phyloP scores from a whole-genome alignment of 2,797 vertebrate species.

The Leptodactylus fallax region DNA sequence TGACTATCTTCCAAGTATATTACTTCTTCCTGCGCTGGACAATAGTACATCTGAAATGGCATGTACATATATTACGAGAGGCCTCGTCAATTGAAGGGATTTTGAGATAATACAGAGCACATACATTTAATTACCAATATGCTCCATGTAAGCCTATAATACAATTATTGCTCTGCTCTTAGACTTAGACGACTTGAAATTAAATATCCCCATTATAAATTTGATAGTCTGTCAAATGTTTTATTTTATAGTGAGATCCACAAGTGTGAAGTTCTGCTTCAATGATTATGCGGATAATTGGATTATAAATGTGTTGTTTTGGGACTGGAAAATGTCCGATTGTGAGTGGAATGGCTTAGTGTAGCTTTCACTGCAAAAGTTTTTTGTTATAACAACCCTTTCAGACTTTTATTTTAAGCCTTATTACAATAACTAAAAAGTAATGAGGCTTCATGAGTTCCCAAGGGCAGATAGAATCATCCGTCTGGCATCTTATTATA shows the following conservation, averaged over 20 bases:
- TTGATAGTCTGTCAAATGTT: conserved; percentile 5
- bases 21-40: too few relatives aligned
- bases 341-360: conserved; percentile 36
- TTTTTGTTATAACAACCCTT: conserved; percentile 65
- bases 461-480: conserved; percentile 63
- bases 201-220: not conserved
- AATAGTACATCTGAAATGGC: not conserved
- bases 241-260: conserved; percentile 19
- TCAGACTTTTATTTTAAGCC: conserved; percentile 63
- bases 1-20: not conserved
- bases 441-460: conserved; percentile 63
- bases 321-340: conserved; percentile 34
- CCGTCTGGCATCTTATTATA: conserved; percentile 62
- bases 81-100: not conserved
- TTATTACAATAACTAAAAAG: conserved; percentile 64
- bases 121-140: not conserved
- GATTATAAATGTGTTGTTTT: conserved; percentile 52
- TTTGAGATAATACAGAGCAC: not conserved
- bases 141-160: not conserved
- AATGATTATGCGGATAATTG: conserved; percentile 46
- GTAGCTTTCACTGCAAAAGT: conserved; percentile 48
- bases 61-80: not conserved
- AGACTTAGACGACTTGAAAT: not conserved
- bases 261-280: conserved; percentile 38
- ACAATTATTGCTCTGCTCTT: not conserved